These are phyloP conservation scores for Phoxinus dragarum DNA, from an alignment of 2,797 vertebrate genomes.

Conservation along the genomic window DNA sequence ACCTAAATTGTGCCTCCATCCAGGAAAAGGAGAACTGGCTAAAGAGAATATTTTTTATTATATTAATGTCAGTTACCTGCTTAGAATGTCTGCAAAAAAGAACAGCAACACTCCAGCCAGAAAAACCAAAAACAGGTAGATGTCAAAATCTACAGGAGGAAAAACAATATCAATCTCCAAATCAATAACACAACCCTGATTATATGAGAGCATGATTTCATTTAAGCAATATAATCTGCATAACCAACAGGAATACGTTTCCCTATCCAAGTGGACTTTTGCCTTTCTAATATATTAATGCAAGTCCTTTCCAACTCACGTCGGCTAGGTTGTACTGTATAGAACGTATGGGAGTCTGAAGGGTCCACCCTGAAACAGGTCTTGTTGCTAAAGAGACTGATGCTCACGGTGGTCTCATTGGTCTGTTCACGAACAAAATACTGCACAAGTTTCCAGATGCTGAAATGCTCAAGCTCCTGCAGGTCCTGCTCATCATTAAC, in stretches of 20 bases:
- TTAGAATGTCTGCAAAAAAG: conserved; percentile 87
- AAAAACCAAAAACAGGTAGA: conserved; percentile 88
- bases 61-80: conserved; percentile 80
- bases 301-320: conserved; percentile 76
- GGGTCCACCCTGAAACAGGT: conserved; percentile 91
- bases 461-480: conserved; percentile 85
- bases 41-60: background rate
- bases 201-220: background rate
- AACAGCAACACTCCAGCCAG: conserved; percentile 87
- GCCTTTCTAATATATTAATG: background rate
- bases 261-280: background rate
- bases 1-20: background rate
- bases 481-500: conserved; percentile 88
- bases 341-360: conserved; percentile 68
- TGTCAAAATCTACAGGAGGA: conserved; percentile 85
- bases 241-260: background rate
- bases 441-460: conserved; percentile 80
- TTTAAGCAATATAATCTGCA: background rate
- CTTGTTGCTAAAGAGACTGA: conserved; percentile 86
- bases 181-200: background rate
- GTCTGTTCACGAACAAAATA: conserved; percentile 84
- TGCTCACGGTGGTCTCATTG: conserved; percentile 87
- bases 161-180: conserved; percentile 4
- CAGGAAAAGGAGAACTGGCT: background rate
- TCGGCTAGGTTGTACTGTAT: conserved; percentile 77